Evolutionary conservation across 2,113 vertebrate genomes (phyloP).

Genomic region (Sisor rabdophorus): DNA sequence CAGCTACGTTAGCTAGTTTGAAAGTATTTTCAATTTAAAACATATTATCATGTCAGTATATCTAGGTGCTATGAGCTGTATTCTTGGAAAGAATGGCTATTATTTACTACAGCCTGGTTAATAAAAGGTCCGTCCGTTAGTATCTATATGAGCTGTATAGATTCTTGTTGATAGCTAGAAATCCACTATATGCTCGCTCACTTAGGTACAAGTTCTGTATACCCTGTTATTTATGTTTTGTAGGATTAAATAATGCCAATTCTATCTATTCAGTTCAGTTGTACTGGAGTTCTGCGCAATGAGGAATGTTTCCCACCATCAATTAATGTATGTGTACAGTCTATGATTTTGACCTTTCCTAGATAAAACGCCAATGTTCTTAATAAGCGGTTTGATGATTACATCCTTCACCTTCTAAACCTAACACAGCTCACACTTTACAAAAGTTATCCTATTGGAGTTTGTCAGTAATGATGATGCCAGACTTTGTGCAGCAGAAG

Average conservation of each 20-base stretch:
- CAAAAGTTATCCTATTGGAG: constrained; percentile 23
- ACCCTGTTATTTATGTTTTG: neutral
- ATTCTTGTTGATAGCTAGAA: neutral
- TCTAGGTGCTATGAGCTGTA: neutral
- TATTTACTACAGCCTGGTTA: neutral
- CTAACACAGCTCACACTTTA: constrained; percentile 27
- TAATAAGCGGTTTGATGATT: constrained; percentile 15
- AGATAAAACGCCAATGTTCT: constrained; percentile 6
- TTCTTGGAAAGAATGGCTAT: neutral
- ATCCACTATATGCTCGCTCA: neutral
- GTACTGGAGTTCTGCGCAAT: neutral
- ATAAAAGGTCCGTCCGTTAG: neutral
- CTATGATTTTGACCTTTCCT: neutral
- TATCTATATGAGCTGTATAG: neutral
- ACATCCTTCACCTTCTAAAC: constrained; percentile 36
- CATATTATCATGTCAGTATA: neutral
- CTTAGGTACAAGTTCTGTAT: neutral
- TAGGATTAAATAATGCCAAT: neutral
- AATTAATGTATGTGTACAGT: neutral
- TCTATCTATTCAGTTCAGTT: neutral
- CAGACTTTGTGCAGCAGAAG: constrained; percentile 56
- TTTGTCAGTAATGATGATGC: constrained; percentile 32
- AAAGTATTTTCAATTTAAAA: neutral
- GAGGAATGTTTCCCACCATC: neutral
- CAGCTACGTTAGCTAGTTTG: neutral